phyloP scores from a whole-genome alignment of 1,140 invertebrate species.

The Meloidogyne floridensis region DNA sequence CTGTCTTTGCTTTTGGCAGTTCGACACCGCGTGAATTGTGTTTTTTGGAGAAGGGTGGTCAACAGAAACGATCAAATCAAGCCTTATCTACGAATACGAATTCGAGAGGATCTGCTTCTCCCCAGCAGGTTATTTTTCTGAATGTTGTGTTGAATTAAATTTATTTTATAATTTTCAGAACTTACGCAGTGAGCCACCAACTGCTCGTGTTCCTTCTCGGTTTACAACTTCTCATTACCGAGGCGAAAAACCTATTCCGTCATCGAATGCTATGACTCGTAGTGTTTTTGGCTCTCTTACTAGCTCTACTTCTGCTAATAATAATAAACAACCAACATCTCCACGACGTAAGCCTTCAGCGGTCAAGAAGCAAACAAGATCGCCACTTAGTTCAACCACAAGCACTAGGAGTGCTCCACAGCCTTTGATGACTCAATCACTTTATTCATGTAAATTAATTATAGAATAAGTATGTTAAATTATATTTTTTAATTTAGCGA shows the following conservation, averaged over 20 bases:
- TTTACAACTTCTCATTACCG: slow-evolving; percentile 15
- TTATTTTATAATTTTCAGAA: slow-evolving; percentile 11
- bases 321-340: background rate
- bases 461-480: background rate
- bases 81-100: background rate
- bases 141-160: background rate
- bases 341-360: slow-evolving; percentile 19
- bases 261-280: slow-evolving; percentile 27
- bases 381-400: background rate
- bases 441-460: slow-evolving; percentile 19
- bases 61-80: slow-evolving; percentile 42
- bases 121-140: background rate
- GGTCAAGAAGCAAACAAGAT: slow-evolving; percentile 1
- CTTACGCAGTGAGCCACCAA: slow-evolving; percentile 17
- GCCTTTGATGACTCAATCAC: slow-evolving; percentile 38
- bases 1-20: slow-evolving; percentile 53
- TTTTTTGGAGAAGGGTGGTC: slow-evolving; percentile 51
- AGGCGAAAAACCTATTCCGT: background rate
- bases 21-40: slow-evolving; percentile 55
- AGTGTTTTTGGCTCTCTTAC: slow-evolving; percentile 31
- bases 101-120: slow-evolving; percentile 5
- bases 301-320: background rate
- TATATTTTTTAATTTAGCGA: background rate
- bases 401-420: background rate
- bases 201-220: slow-evolving; percentile 15